Conservation (phyloP, 2,888 invertebrate species). For the Peribatodes rhomboidaria region DNA sequence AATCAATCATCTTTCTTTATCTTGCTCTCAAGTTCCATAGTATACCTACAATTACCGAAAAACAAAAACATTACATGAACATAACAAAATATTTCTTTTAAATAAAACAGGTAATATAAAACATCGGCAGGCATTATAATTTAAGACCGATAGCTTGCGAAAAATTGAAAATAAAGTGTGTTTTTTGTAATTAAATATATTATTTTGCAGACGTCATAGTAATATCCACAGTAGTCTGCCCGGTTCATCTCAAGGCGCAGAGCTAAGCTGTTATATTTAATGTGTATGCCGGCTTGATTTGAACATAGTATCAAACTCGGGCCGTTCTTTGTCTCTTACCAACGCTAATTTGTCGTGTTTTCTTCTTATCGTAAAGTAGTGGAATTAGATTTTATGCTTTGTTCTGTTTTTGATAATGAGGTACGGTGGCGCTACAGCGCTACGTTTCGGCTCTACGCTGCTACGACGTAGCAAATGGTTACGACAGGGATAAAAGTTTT, state of each 20-base stretch:
- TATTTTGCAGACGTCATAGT: slow-evolving; percentile 31
- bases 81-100: too few species aligned
- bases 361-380: slow-evolving; percentile 74
- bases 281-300: slow-evolving; percentile 83
- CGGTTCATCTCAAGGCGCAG: slow-evolving; percentile 72
- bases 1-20: too few species aligned
- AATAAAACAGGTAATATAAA: too few species aligned
- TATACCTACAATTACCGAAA: too few species aligned
- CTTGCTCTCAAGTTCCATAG: too few species aligned
- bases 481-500: not conserved
- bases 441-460: slow-evolving; percentile 53
- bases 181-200: not conserved
- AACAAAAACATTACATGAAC: too few species aligned
- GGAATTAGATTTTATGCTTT: slow-evolving; percentile 76
- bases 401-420: slow-evolving; percentile 53
- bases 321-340: slow-evolving; percentile 81
- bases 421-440: slow-evolving; percentile 62
- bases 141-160: too few species aligned
- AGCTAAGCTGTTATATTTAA: slow-evolving; percentile 82
- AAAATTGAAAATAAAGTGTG: not conserved
- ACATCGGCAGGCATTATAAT: too few species aligned
- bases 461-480: slow-evolving; percentile 41
- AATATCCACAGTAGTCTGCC: slow-evolving; percentile 58
- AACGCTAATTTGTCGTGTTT: slow-evolving; percentile 84
- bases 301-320: slow-evolving; percentile 86